A percentile compares a stretch with the other conserved stretches of the same genome.
These are phyloP conservation scores for Microctonus brassicae DNA, from an alignment of 2,888 invertebrate genomes.

Conservation along the genomic window DNA sequence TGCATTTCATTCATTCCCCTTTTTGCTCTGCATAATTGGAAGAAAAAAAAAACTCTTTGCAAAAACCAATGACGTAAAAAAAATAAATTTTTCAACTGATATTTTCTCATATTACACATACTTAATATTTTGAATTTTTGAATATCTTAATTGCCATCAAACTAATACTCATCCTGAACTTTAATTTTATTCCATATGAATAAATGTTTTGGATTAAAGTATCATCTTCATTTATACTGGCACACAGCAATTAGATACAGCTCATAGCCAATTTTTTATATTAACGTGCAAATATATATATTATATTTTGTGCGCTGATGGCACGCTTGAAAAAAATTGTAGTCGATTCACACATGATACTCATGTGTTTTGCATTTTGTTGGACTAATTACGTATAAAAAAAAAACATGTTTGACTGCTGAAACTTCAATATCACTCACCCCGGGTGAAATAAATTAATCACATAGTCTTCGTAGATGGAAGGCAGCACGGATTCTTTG, in stretches of 20 bases:
- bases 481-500: not conserved
- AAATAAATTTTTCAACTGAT: not conserved
- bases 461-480: not conserved
- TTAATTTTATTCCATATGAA: not conserved
- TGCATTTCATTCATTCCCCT: not conserved
- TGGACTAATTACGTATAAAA: not conserved
- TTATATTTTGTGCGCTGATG: not conserved
- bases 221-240: not conserved
- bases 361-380: not conserved
- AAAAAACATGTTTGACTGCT: not conserved
- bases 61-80: not conserved
- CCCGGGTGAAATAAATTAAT: not conserved
- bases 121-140: not conserved
- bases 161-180: not conserved
- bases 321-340: not conserved
- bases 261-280: conserved; percentile 5
- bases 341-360: not conserved
- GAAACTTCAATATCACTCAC: not conserved
- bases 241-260: not conserved
- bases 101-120: not conserved
- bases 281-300: not conserved
- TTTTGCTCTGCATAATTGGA: not conserved
- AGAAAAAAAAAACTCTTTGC: not conserved
- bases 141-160: not conserved
- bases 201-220: not conserved